Base-by-base conservation (phyloP, 2,113 vertebrate genomes). In the Upupa epops region DNA sequence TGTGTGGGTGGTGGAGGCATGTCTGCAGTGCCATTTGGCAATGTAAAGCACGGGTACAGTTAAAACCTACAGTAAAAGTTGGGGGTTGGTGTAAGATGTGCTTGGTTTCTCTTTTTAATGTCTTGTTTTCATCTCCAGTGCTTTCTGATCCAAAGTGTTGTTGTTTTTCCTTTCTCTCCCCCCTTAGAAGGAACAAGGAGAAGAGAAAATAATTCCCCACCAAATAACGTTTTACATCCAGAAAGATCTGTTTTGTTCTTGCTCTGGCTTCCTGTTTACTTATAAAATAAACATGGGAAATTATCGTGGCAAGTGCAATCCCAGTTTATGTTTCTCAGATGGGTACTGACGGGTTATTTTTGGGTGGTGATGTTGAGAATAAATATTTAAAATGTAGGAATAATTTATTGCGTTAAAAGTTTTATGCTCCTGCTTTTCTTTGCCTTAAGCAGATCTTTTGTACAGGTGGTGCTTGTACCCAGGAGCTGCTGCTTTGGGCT, bases 31-130 rank as follows among this genome's bases (percentile, higher is more conserved):
- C 46, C 37, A 9, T 49, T 70, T 78, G 55, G 54, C 74, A 45
- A 2, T 17, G 13, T 48, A 18, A 32, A 12, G n/a, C 69, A 45
- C 1, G 24, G 26, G 20, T 45, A 9, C 2, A 1, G 25, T 64
- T 68, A 28, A 85, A 79, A 65, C 26, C 51, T 34, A 8, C 55
- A 40, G 51, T 2, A 6, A 31, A 73, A 70, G 55, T 17, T 74
- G n/a, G 4, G 5, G 16, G 17, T 11, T 72, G 29, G 14, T 58
- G 82, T 87, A 58, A 40, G 42, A 64, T 29, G 11, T 7, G 21
- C n/a, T 78, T 11, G 20, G 9, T 0, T 8, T 1, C 20, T 15
- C 40, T 37, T 64, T 26, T 17, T 2, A 19, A 3, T 55, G n/a
- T 79, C 24, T 71, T 36, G 18, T 52, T 86, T 78, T 55, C n/a